Conservation (phyloP, 2,113 vertebrate genomes). For the Sceloporus undulatus region DNA sequence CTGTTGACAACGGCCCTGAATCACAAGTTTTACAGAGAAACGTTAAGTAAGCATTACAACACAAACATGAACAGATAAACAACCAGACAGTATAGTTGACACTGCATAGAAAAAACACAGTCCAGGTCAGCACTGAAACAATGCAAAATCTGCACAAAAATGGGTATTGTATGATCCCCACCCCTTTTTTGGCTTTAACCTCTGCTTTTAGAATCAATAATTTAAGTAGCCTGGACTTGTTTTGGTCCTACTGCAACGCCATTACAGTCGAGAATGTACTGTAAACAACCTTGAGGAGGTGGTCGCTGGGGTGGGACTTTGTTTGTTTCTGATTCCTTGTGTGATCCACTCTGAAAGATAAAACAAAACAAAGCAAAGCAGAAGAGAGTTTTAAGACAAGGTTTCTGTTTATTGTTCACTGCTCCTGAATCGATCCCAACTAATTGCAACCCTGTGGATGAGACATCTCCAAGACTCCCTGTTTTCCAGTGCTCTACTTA, state of each 20-base stretch:
- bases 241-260: conserved; percentile 89
- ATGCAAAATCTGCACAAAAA: conserved; percentile 75
- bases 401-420: no score
- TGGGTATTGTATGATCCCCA: conserved; percentile 68
- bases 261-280: conserved; percentile 94
- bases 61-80: conserved; percentile 87
- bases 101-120: conserved; percentile 93
- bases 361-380: conserved; percentile 65
- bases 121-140: conserved; percentile 86
- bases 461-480: no score
- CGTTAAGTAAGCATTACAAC: conserved; percentile 87
- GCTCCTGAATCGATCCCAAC: no score
- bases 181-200: conserved; percentile 79
- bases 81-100: conserved; percentile 84
- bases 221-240: conserved; percentile 92
- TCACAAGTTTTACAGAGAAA: conserved; percentile 87
- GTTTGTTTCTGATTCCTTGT: conserved; percentile 90
- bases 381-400: conserved; percentile 60
- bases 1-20: conserved; percentile 87
- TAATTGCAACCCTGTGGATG: no score
- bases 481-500: no score
- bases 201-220: conserved; percentile 72
- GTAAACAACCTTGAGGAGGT: conserved; percentile 97
- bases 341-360: conserved; percentile 87
- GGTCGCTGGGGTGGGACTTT: conserved; percentile 91